Base-by-base conservation (phyloP, 2,113 vertebrate species). In the Chinchilla lanigera region DNA sequence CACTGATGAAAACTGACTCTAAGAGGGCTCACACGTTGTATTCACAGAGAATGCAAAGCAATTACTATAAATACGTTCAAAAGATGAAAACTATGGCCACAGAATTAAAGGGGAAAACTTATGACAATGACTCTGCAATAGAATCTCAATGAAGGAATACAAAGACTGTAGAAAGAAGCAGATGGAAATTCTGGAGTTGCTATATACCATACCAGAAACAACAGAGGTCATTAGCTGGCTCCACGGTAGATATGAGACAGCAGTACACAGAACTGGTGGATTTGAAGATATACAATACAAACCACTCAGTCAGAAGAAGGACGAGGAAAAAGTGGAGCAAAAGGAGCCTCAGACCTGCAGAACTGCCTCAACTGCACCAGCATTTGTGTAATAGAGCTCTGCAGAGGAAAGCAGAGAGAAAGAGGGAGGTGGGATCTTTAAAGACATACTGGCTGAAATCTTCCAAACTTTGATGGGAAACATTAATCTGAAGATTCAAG, bases 11-110 rank as follows among this genome's bases (percentile, higher is more conserved):
- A 85, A 91, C 24, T 19, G 16, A 90, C 56, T 54, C 24, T 71
- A 44, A 80, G 44, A 80, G 58, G 69, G 28, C 20, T 24, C 77
- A 61, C 13, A 44, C 44, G 19, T 24, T 71, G 52, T 22, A 77
- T 86, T 92, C 78, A 86, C 9, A 67, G 88, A 89, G 86, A 81
- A 73, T 60, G 38, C 44, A 87, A 91, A 94, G 26, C 58, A 88
- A 17, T 65, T 75, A 54, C 67, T 88, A 80, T n/a, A 87, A 60
- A 65, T 63, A 50, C 33, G 22, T 90, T 38, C 13, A 47, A 44
- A 89, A 28, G 90, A 88, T n/a, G 75, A 71, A 65, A 84, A 94
- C 41, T 80, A 30, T 75, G 26, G 56, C 86, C 56, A 90, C 83
- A 87, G 30, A 90, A 86, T 73, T 90, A 80, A 92, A 87, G 19